A percentile compares a stretch with the other conserved stretches of the same genome.
Conservation (phyloP, 2,113 vertebrate genomes). For the Pterophyllum scalare region DNA sequence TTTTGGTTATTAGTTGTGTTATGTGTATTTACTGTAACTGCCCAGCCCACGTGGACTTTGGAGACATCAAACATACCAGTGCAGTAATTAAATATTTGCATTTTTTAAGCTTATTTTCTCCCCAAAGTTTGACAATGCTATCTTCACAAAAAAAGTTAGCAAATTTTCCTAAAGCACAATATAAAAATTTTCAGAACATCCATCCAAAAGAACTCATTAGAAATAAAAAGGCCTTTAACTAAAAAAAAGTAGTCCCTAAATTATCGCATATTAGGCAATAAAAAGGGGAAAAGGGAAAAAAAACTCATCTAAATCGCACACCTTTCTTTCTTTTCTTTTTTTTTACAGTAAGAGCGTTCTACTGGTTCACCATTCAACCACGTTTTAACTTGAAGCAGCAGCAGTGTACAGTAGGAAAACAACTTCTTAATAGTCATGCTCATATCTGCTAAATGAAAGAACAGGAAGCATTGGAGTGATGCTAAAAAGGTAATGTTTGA, state of each 20-base stretch:
- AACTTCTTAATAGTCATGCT: not conserved
- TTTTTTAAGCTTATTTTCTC: not conserved
- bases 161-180: not conserved
- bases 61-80: not conserved
- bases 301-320: not conserved
- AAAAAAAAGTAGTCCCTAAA: no score
- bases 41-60: not conserved
- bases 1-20: not conserved
- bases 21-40: not conserved
- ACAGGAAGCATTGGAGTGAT: not conserved
- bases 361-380: not conserved
- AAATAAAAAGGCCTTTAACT: not conserved
- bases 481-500: not conserved
- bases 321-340: not conserved
- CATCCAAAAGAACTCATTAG: not conserved
- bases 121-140: no score
- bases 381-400: rapidly evolving
- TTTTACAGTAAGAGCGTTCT: not conserved
- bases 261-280: no score
- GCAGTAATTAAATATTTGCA: not conserved
- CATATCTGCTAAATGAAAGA: not conserved
- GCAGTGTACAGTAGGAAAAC: not conserved
- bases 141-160: no score
- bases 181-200: not conserved
- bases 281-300: no score